A percentile compares a stretch with the other conserved stretches of the same genome.
phyloP scores from a whole-genome alignment of 2,888 invertebrate genomes.

The Ernsta delagoae region DNA sequence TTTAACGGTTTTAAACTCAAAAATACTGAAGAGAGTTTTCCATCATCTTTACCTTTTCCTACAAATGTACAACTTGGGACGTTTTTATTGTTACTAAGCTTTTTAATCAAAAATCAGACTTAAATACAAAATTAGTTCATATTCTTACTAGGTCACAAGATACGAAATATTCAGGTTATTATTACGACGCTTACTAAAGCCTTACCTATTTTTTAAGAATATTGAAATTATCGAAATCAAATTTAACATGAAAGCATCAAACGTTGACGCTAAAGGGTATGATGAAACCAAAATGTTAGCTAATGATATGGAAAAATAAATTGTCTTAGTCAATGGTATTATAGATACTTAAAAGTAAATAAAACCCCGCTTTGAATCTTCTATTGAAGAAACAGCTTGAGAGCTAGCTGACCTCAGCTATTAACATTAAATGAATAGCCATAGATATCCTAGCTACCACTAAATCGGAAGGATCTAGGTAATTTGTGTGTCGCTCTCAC shows the following conservation, averaged over 20 bases:
- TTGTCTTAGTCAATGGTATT: no score
- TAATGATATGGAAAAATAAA: no score
- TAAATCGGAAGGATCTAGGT: not conserved
- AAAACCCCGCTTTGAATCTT: no score
- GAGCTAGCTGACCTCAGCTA: not conserved
- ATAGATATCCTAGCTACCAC: not conserved
- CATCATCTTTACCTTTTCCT: not conserved
- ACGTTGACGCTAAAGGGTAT: not conserved
- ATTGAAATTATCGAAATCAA: constrained; percentile 28
- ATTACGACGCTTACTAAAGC: constrained; percentile 30
- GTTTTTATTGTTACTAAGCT: not conserved
- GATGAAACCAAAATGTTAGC: not conserved
- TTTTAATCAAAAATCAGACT: constrained; percentile 18
- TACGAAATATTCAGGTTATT: constrained; percentile 29
- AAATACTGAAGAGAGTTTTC: no score
- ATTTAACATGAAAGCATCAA: not conserved
- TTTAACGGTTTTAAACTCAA: no score
- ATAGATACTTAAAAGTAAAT: no score
- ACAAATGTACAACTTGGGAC: not conserved
- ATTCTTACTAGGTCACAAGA: constrained; percentile 26
- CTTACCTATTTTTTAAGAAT: constrained; percentile 25
- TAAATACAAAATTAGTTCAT: constrained; percentile 29
- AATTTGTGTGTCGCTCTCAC: constrained; percentile 4
- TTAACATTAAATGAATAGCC: not conserved
- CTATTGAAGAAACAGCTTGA: not conserved